Conservation (phyloP, 2,888 invertebrate genomes). For the Chrysomela aeneicollis region DNA sequence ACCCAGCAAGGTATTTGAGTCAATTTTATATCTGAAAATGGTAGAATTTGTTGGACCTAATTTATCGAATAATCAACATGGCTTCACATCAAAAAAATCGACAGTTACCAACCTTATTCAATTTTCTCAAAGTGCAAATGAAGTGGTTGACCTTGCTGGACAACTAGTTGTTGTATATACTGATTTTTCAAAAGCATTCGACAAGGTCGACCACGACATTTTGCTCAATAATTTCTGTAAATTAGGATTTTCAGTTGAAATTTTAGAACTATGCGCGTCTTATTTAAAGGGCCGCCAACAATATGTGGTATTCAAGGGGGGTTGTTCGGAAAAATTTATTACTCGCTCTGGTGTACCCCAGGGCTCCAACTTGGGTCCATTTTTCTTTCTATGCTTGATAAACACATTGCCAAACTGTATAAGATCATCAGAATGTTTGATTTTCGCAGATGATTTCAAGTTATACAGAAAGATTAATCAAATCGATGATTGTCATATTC, state of each 20-base stretch:
- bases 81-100: slow-evolving; percentile 16
- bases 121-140: background rate
- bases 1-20: background rate
- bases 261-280: background rate
- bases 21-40: no score
- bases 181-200: slow-evolving; percentile 10
- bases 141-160: slow-evolving; percentile 6
- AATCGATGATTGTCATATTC: background rate
- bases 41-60: no score
- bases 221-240: background rate
- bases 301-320: slow-evolving; percentile 3
- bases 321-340: background rate
- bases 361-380: background rate
- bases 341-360: background rate
- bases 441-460: background rate
- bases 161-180: slow-evolving; percentile 12
- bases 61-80: background rate
- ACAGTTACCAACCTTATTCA: slow-evolving; percentile 14
- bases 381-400: slow-evolving; percentile 1
- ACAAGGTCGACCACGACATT: slow-evolving; percentile 11
- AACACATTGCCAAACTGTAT: background rate
- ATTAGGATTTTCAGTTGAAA: background rate
- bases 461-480: background rate
- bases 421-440: background rate
- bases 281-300: slow-evolving; percentile 7